These are phyloP conservation scores for Cassiopea xamachana DNA, from an alignment of 30 jellyfish, hydroid and myxozoan species.

Conservation along the genomic window DNA sequence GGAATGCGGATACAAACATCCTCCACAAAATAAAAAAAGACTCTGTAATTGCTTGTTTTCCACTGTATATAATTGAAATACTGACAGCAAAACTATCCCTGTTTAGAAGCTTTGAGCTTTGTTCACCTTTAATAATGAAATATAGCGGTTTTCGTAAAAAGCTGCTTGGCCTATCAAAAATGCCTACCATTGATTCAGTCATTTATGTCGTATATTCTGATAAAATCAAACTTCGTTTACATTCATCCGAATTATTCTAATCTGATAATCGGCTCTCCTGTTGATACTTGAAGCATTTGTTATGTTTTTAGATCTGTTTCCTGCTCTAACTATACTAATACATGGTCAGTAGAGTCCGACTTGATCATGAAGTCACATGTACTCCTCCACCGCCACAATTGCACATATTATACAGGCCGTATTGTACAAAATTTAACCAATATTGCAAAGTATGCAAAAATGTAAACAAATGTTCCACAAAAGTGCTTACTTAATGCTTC, in stretches of 20 bases:
- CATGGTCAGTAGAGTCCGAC: conserved; percentile 52
- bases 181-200: conserved; percentile 49
- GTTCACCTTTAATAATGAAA: not conserved
- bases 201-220: conserved; percentile 40
- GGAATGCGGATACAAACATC: conserved; percentile 17
- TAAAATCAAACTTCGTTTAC: conserved; percentile 53
- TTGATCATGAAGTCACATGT: not conserved
- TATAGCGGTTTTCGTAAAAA: conserved; percentile 47
- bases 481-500: too few relatives aligned
- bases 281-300: conserved; percentile 56
- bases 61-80: not conserved
- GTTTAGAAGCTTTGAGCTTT: not conserved
- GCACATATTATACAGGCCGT: not conserved
- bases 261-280: conserved; percentile 78
- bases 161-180: conserved; percentile 5
- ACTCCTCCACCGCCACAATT: not conserved
- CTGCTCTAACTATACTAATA: conserved; percentile 72
- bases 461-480: too few relatives aligned
- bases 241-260: conserved; percentile 74
- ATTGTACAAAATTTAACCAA: not conserved
- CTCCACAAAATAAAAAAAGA: conserved; percentile 9
- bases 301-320: conserved; percentile 36
- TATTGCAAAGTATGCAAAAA: not conserved
- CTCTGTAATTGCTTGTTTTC: not conserved
- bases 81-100: conserved; percentile 14